Conservation (phyloP, 2,888 invertebrate species). For the Apamea crenata region DNA sequence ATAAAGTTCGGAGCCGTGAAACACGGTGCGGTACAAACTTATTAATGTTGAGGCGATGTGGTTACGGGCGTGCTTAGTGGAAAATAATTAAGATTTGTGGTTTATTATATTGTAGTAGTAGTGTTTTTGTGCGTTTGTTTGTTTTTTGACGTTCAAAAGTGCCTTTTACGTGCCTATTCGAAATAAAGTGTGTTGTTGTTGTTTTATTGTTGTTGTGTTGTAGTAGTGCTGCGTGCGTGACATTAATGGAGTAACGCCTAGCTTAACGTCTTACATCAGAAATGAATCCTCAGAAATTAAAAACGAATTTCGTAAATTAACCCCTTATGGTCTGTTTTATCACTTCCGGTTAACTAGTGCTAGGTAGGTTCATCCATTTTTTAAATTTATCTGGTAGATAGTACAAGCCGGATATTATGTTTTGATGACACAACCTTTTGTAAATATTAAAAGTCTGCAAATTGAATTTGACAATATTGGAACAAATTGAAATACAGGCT, state of each 20-base stretch:
- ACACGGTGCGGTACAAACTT: constrained; percentile 9
- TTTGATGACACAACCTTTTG: neutral
- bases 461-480: constrained; percentile 7
- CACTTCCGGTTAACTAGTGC: neutral
- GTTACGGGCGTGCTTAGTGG: neutral
- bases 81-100: constrained; percentile 3
- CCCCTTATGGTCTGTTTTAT: neutral
- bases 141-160: too few relatives aligned
- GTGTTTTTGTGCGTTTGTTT: too few relatives aligned
- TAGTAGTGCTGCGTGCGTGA: neutral
- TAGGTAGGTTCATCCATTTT: neutral
- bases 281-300: neutral
- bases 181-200: too few relatives aligned
- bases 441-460: neutral
- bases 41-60: neutral
- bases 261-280: neutral
- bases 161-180: too few relatives aligned
- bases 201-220: neutral
- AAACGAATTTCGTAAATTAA: neutral
- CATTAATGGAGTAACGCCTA: neutral
- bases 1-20: constrained; percentile 10
- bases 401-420: neutral
- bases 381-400: neutral
- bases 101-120: neutral
- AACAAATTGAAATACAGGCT: neutral